Evolutionary conservation across 2,888 invertebrate genomes (phyloP), one percentile per base, ranked within the genome.

Genomic region (Silvanus unidentatus): DNA sequence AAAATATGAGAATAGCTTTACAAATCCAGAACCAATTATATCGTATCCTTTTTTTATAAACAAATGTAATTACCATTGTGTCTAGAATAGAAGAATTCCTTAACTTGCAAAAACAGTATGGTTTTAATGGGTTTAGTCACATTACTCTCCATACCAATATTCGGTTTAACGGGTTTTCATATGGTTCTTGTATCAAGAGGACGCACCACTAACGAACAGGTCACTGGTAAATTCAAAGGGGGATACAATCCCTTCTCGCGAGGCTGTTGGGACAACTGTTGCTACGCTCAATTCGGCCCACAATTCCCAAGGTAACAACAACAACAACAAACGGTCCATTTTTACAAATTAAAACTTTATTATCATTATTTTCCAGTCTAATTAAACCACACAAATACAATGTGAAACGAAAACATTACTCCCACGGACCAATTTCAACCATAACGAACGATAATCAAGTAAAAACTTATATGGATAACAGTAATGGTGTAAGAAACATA

Each of bases 201-300:
- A 30, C 81, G 98, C 55, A 99, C 99, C 45, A 99, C 99, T 54
- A 99, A 99, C 75, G 99, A 99, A 76, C 99, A 99, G 79, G 98
- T 99, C 50, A 99, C 99, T 11, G 97, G 97, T 45, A 98, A 98
- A 77, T 99, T 98, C 77, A 92, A 95, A 66, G 95, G 95, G 43
- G 98, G 96, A 30, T 95, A 92, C 73, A 99, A 99, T 79, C 99
- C 99, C 43, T 99, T 98, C 76, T 95, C 94, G 2, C 80, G 86
- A 65, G 97, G 97, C 22, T 98, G 96, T 72, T 88, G 89, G 81
- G 81, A 86, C 66, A 99, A 99, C 74, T 95, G 96, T 74, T 90
- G 90, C 71, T 90, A 92, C 69, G 86, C 92, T 52, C 86, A 98
- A 65, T 98, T 94, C 72, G 96, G 96, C 55, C 96, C 97, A 44